Base-by-base conservation (phyloP, 1,140 invertebrate genomes). In the Atopsyche davidsoni region DNA sequence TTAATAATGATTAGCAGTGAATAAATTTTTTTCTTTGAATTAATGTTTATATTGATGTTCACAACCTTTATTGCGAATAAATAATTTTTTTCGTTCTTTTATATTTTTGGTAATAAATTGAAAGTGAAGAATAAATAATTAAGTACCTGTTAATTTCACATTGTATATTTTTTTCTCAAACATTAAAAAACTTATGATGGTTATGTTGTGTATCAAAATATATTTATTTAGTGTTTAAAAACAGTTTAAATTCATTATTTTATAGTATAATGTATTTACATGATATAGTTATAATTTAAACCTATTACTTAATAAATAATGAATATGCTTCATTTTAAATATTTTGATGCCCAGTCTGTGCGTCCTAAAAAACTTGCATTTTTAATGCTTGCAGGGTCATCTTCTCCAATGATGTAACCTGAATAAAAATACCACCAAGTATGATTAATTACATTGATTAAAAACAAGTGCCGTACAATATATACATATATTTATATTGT, bases 271-370 rank as follows among this genome's bases (percentile, higher is more conserved):
- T 31, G 18, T 43, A 43, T 28, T 7, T 43, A 31, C 25, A 43
- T 18, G 24, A 4, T 17, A 28, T 43, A 14, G 11, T 34, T 4
- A 6, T 19, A 16, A 4, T 6, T 3, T 39, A 7, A 39, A 19
- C 4, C 6, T 11, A 24, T 43, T 43, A 24, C 3, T 41, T 41
- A 3, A 41, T 9, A 41, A 18, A 43, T 43, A 19, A 22, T 22
- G 41, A 43, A 43, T 7, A 24, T 43, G 14, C 16, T 28, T 46
- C 16, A 57, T 42, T 57, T 57, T 14, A 57, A 53, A 57, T 57
- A 57, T 42, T 57, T 57, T 19, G 55, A 57, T 23, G 55, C 55
- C 55, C 55, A 57, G 43, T 57, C 55, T 16, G 55, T 57, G 4
- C 55, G 40, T 35, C 17, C 39, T 22, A 57, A 16, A 44, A 57